Conservation (phyloP, 2,888 invertebrate species). For the Rhorus exstirpatorius region DNA sequence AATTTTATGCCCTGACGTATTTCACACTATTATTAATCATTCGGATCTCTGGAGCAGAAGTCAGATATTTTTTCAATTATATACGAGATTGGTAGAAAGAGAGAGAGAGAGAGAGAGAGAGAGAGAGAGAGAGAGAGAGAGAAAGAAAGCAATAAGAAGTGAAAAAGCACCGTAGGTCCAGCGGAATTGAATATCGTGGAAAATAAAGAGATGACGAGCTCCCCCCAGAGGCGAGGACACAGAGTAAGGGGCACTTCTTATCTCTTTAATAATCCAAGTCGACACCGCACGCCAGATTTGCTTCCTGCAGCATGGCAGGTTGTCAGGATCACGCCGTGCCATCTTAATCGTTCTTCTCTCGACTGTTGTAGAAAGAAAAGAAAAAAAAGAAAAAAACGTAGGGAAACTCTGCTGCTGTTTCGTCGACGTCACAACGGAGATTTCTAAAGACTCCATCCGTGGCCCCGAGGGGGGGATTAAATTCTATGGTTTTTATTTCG, state of each 20-base stretch:
- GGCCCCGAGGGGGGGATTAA: slow-evolving; percentile 36
- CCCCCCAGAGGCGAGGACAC: slow-evolving; percentile 68
- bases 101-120: slow-evolving; percentile 10
- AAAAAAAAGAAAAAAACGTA: slow-evolving; percentile 51
- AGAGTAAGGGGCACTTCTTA: slow-evolving; percentile 77
- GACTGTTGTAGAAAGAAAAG: slow-evolving; percentile 45
- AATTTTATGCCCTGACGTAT: not conserved
- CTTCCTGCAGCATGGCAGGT: slow-evolving; percentile 79
- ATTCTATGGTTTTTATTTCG: slow-evolving; percentile 15
- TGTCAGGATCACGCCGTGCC: slow-evolving; percentile 83
- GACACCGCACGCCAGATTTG: slow-evolving; percentile 78
- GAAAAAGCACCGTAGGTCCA: slow-evolving; percentile 34
- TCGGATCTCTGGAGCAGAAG: slow-evolving; percentile 14
- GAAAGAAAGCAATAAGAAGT: slow-evolving; percentile 1
- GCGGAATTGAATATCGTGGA: slow-evolving; percentile 75
- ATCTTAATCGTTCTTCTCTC: slow-evolving; percentile 81
- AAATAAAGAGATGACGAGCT: slow-evolving; percentile 74
- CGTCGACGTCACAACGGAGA: slow-evolving; percentile 48
- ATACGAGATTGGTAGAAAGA: slow-evolving; percentile 14
- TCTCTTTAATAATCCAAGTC: slow-evolving; percentile 84
- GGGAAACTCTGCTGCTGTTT: slow-evolving; percentile 52
- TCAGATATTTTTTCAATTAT: slow-evolving; percentile 52
- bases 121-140: slow-evolving; percentile 8
- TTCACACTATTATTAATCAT: slow-evolving; percentile 36
- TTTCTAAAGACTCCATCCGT: slow-evolving; percentile 53